phyloP scores from a whole-genome alignment of 2,797 vertebrate species.

The Phalloptychus januarius region DNA sequence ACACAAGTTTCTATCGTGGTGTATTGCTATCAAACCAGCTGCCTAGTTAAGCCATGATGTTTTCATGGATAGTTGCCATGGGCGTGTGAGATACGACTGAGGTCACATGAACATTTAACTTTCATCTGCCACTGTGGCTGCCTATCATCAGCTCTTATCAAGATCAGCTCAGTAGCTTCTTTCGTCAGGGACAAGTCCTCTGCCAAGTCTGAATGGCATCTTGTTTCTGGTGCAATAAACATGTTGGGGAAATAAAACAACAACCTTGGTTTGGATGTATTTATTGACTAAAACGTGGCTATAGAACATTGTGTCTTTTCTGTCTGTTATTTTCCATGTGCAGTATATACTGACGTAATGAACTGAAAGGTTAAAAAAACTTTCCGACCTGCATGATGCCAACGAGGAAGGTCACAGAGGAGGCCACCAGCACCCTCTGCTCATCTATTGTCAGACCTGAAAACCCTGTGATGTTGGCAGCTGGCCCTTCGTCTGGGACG shows the following conservation, averaged over 20 bases:
- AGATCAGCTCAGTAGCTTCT: neutral
- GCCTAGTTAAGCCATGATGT: neutral
- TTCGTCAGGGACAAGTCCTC: neutral
- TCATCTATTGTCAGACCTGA: conserved; percentile 73
- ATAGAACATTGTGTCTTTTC: neutral
- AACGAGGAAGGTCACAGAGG: conserved; percentile 86
- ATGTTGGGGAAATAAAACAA: neutral
- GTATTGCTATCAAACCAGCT: neutral
- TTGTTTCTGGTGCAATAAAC: neutral
- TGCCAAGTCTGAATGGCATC: neutral
- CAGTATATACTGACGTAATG: neutral
- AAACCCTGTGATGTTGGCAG: conserved; percentile 73
- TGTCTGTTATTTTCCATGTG: neutral
- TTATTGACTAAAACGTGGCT: neutral
- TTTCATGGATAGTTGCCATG: neutral
- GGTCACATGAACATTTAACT: neutral
- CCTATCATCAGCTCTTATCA: neutral
- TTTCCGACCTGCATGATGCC: conserved; percentile 91
- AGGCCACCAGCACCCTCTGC: conserved; percentile 85
- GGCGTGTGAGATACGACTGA: neutral
- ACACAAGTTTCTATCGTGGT: neutral
- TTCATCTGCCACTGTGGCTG: neutral
- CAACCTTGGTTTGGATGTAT: neutral
- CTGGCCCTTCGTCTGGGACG: conserved; percentile 69
- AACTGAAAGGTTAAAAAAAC: neutral